Evolutionary conservation across 2,113 vertebrate genomes (phyloP), one percentile per base, ranked within the genome.

Genomic region (Glaucomys volans): DNA sequence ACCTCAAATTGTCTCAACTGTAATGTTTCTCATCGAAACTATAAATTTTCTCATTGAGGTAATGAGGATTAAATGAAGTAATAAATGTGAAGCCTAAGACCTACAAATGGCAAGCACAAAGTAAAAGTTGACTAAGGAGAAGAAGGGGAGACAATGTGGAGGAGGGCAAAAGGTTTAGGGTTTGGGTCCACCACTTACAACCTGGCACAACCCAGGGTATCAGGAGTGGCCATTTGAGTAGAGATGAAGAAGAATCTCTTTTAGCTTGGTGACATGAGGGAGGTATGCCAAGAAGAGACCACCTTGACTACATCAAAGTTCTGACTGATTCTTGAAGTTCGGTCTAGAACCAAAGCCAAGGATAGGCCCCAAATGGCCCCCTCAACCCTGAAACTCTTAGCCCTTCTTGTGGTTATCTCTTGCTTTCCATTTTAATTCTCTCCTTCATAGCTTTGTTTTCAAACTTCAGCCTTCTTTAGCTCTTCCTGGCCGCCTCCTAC

Each of bases 301-400:
- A 42, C 35, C 10, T 24, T 17, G 67, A 82, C 35, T 1, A 1
- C 22, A 26, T 59, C 69, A 86, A 42, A 72, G 26, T 77, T 79
- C 32, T 44, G 50, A 66, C 44, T 30, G 62, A 35, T 52, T 81
- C 6, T 3, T 44, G 17, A 32, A 44, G 24, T 17, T 8, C 76
- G 17, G 24, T 20, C 66, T 42, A 37, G 52, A 76, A 5, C 7
- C 64, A 64, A 85, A 81, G 57, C 67, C 35, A 47, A 35, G 18
- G 11, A 32, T 10, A 0, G 5, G 17, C 0, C 40, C n/a, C 5
- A 22, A 3, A 0, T 74, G 28, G 24, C 1, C 6, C 35, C 50
- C 13, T 74, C 22, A 14, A 8, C 1, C 5, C 10, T 0, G 4
- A 50, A 8, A n/a, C 14, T 67, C 16, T 42, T 16, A 50, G 13